Base-by-base conservation (phyloP, 1,140 invertebrate species). In the Bombus picipes region DNA sequence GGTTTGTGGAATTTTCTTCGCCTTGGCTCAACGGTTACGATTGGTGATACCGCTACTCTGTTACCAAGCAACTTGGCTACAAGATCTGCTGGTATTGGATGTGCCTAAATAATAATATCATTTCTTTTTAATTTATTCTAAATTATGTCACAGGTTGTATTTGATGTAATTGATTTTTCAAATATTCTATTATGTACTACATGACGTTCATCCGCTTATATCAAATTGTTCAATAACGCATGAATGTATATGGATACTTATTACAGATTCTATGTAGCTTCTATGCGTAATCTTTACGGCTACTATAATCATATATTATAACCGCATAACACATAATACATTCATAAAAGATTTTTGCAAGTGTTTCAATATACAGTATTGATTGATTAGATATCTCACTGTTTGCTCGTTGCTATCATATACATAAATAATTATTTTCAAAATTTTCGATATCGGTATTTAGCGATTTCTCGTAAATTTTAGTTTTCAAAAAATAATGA, bases 1-100 rank as follows among this genome's bases (percentile, higher is more conserved):
- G 97, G 97, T 95, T 99, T 98, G 95, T 99, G 99, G 97, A 99
- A 99, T 96, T 99, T 99, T 85, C 99, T 95, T 86, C 99, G 96
- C 53, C 99, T 95, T 34, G 99, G 99, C 95, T 99, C 99, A 28
- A 99, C 98, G 0, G 98, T 99, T n/a, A 99, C 98, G 83, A 99
- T 98, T 39, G 99, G 98, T 81, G 98, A 98, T 28, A 98, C 98
- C 12, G 98, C 98, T 9, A 99, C 98, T 82, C 98, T 97, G 94
- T 98, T 99, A 68, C 98, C 98, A 87, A 99, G 96, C 81, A 98
- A 95, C 92, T 98, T 98, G 3, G 97, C 96, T 43, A 98, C 97
- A 37, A 99, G 95, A 92, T 98, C 98, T 18, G 97, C 95, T 43
- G 97, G 96, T 90, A 99, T 98, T 34, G 98, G 98, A 95, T 99